These are phyloP conservation scores for Chinchilla lanigera DNA, from an alignment of 2,113 vertebrate species.

Conservation along the genomic window DNA sequence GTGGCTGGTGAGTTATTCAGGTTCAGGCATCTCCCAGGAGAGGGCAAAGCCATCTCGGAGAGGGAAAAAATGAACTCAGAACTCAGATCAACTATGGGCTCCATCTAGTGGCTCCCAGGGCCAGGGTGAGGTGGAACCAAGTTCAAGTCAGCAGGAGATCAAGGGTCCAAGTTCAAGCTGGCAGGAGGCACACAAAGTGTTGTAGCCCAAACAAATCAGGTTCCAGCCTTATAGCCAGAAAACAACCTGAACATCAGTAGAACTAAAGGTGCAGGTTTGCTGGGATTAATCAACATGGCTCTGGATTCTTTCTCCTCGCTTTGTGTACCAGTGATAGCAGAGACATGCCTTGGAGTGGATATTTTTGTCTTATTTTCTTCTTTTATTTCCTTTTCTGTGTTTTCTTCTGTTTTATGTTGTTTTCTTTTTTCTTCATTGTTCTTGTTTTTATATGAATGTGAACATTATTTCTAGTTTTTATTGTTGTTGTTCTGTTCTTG, in stretches of 20 bases:
- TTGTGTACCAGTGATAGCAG: not conserved
- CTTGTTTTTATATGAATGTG: not conserved
- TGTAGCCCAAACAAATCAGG: not conserved
- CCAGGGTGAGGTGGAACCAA: not conserved
- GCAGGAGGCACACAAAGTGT: not conserved
- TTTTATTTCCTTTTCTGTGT: not conserved
- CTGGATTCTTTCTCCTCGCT: not conserved
- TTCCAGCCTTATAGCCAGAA: not conserved
- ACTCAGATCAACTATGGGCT: not conserved
- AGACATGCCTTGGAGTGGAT: not conserved
- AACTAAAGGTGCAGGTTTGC: not conserved
- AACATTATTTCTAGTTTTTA: not conserved
- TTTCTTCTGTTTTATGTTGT: not conserved
- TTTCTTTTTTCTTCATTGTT: not conserved
- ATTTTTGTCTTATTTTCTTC: not conserved
- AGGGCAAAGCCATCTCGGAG: not conserved
- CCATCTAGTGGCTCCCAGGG: not conserved
- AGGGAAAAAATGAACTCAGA: not conserved
- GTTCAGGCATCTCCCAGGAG: not conserved
- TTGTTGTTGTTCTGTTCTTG: not conserved
- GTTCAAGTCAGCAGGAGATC: not conserved
- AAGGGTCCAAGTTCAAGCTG: not conserved
- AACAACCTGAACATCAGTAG: not conserved
- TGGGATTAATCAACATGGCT: not conserved
- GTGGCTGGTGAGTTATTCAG: not conserved